Evolutionary conservation across 2,888 invertebrate species (phyloP), one percentile per base, ranked within the genome.

Genomic region (Andrena chrysosceles): DNA sequence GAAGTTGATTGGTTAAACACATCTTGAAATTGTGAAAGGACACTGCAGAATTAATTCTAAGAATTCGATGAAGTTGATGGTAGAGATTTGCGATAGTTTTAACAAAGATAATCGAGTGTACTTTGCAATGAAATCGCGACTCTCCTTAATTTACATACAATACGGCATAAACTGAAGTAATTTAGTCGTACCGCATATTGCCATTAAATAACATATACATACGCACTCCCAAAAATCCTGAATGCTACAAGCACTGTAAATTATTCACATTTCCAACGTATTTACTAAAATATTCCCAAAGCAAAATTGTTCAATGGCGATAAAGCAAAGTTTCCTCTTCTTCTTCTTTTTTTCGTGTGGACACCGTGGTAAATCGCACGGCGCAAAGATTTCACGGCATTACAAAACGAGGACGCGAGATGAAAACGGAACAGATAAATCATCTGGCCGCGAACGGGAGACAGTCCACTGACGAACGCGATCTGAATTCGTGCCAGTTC

Each of bases 401-500:
- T 77, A 33, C 56, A 63, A 75, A 86, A 86, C 59, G 75, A 62
- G 78, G 79, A 77, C 77, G 70, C 62, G 26, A 64, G 73, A 86
- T 83, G 80, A 80, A 83, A 83, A 85, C 75, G 73, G 66, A 68
- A 63, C 62, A 67, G 63, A 76, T 84, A 81, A 78, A 84, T 84
- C 78, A 81, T 75, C 72, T 52, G 74, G 73, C 75, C 33, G 54
- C 35, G 64, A 77, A 77, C 70, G 60, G 56, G 71, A 75, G 75
- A 77, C 74, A 33, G 74, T 67, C 66, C 26, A 75, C 60, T 75
- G 79, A 84, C 83, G 75, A 83, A 81, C 69, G 81, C 63, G 66
- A 80, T 76, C 87, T 82, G 86, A 86, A 88, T 78, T 62, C 60
- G 77, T 77, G 84, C 76, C 76, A 76, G 72, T 80, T 52, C 31